These are phyloP conservation scores for Sternotherus odoratus DNA, from an alignment of 2,797 vertebrate species.

Conservation along the genomic window DNA sequence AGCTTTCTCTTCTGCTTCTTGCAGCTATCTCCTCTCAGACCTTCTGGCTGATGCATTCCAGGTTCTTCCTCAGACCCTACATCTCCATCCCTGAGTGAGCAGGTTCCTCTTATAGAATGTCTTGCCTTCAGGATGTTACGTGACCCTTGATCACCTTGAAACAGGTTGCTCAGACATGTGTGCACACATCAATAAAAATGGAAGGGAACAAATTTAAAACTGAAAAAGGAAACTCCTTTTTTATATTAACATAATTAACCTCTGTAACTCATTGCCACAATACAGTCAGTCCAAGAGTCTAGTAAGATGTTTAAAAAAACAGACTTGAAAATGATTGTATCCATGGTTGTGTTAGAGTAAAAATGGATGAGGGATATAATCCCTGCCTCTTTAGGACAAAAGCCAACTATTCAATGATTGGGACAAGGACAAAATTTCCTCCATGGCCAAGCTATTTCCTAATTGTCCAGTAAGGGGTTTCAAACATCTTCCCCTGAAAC, in stretches of 20 bases:
- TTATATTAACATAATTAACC: neutral
- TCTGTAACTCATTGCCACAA: neutral
- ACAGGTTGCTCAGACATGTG: neutral
- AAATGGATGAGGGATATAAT: neutral
- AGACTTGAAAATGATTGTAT: neutral
- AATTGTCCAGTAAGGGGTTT: neutral
- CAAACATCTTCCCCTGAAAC: neutral
- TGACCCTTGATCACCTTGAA: neutral
- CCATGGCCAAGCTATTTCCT: neutral
- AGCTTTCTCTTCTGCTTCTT: neutral
- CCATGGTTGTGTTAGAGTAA: neutral
- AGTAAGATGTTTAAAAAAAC: neutral
- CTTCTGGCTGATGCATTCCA: neutral
- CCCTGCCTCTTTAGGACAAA: neutral
- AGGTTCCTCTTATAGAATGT: neutral
- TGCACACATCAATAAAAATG: neutral
- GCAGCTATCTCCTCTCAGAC: slow-evolving; percentile 10
- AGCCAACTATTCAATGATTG: neutral
- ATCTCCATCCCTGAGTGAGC: neutral
- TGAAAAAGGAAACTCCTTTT: neutral
- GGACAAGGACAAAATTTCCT: neutral
- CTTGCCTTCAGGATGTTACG: slow-evolving; percentile 1
- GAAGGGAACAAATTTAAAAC: neutral
- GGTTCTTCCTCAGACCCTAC: neutral
- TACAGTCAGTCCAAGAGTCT: neutral